Evolutionary conservation across 2,888 invertebrate species (phyloP), one percentile per base, ranked within the genome.

Genomic region (Eulithis prunata): DNA sequence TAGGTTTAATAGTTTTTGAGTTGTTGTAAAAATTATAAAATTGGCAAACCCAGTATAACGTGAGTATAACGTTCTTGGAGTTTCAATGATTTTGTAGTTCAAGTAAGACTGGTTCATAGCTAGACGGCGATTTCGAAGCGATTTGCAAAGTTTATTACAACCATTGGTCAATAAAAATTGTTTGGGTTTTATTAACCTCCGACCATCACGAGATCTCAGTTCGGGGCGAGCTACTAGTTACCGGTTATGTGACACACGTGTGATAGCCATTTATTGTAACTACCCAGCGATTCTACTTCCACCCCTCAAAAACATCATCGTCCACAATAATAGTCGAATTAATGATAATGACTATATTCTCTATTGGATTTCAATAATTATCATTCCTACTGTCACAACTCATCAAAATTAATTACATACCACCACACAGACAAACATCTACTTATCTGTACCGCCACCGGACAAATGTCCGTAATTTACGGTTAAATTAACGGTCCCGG

Each of bases 401-500:
- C 51, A 51, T 41, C 28, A 57, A 52, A 41, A 59, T 59, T 28
- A 53, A 60, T 60, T 36, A 60, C 13, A 36, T 46, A 45, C 3
- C 46, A 52, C 46, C 38, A 28, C 45, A 32, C 32, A 32, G 43
- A 61, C 47, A 55, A 55, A 56, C 55, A 61, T 61, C 47, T 41
- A 28, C 61, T 54, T 53, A 60, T 46, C 43, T 32, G 4, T 21
- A 8, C 54, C 47, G 13, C 61, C 46, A 60, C 43, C 52, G 13
- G 51, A 58, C 52, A 32, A 51, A 54, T 21, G 14, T n/a, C 55
- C 28, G 62, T 56, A 56, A 62, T 49, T 62, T 62, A 62, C 55
- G 49, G 60, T 46, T 61, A 12, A 32, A 61, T 54, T 54, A n/a
- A 45, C 53, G 46, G 36, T 55, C 45, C 10, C 60, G 46, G 21